These are phyloP conservation scores for Syrphus vitripennis DNA, from an alignment of 2,888 invertebrate genomes.

Conservation along the genomic window DNA sequence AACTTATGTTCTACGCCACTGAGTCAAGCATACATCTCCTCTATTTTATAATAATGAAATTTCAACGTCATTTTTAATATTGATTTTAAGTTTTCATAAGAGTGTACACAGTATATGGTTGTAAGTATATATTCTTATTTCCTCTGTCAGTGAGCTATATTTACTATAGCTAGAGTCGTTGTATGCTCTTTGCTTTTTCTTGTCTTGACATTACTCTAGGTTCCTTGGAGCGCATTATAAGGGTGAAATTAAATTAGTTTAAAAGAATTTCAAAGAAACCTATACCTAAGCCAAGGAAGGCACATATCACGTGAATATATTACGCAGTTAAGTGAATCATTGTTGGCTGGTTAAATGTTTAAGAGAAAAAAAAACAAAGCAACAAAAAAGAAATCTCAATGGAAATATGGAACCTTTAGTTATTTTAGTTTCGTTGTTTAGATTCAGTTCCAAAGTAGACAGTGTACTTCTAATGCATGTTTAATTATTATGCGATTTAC, in stretches of 20 bases:
- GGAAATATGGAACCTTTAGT: not conserved
- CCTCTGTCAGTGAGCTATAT: not conserved
- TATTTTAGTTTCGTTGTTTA: not conserved
- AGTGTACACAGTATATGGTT: too few species aligned
- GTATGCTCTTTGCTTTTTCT: not conserved
- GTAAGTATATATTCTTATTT: not conserved
- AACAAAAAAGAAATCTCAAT: not conserved
- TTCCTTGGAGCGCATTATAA: not conserved
- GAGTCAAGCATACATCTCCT: not conserved
- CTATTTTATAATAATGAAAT: not conserved
- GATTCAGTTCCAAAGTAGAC: not conserved
- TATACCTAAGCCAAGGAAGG: not conserved
- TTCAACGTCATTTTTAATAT: slow-evolving; percentile 5
- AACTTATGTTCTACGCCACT: too few species aligned
- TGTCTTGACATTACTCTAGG: slow-evolving; percentile 1
- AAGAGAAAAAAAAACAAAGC: not conserved
- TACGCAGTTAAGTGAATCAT: not conserved
- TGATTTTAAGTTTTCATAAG: not conserved
- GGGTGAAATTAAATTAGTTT: slow-evolving; percentile 23
- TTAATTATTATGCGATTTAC: not conserved
- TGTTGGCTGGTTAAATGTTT: not conserved
- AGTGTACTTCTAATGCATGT: too few species aligned
- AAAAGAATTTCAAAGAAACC: not conserved
- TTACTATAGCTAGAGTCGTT: not conserved
- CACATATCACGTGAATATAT: not conserved